Evolutionary conservation across 2,113 vertebrate species (phyloP).

Genomic region (Baryphthengus martii): DNA sequence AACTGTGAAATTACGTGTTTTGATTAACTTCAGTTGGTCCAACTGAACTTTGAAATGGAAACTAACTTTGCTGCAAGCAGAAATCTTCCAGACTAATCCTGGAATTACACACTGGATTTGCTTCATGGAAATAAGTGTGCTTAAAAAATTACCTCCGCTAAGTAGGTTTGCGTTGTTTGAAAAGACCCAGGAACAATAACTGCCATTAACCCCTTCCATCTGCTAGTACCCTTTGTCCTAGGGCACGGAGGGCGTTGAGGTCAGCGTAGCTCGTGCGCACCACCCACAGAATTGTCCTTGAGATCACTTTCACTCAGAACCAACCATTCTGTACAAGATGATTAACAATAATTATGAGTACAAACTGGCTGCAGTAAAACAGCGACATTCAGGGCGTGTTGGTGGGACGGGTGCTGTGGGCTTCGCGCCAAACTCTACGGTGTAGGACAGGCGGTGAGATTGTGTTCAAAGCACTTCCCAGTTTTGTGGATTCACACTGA

Average conservation of each 20-base stretch:
- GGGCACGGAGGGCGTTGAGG: background rate
- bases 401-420: background rate
- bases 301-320: accelerated
- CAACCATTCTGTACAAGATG: accelerated
- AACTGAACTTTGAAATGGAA: conserved; percentile 51
- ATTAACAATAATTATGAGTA: background rate
- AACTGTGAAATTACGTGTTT: background rate
- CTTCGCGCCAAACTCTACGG: accelerated
- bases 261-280: background rate
- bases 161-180: conserved; percentile 5
- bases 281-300: accelerated
- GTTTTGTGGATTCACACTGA: background rate
- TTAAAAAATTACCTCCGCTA: conserved; percentile 12
- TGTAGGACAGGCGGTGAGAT: accelerated
- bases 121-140: conserved; percentile 18
- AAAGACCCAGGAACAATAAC: background rate
- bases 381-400: no score
- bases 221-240: background rate
- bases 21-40: conserved; percentile 11
- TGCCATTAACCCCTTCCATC: background rate
- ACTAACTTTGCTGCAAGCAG: conserved; percentile 33
- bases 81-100: conserved; percentile 42
- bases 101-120: conserved; percentile 56
- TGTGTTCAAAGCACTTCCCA: background rate
- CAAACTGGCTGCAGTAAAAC: background rate